Evolutionary conservation across 2,888 invertebrate genomes (phyloP).

Genomic region (Antheraea yamamai): DNA sequence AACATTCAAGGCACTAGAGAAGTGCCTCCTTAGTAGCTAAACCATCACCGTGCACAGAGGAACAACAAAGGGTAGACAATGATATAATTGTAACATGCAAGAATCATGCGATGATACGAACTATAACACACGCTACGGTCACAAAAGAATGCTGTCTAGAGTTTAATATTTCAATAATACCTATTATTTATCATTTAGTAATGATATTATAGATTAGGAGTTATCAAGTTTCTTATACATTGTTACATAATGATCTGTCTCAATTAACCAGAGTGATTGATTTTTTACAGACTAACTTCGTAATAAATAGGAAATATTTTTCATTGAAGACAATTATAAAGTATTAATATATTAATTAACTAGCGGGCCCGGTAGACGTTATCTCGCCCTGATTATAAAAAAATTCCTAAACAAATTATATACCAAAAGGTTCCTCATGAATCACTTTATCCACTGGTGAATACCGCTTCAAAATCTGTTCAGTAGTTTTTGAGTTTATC

Average conservation of each 20-base stretch:
- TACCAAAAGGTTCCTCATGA: too few species aligned
- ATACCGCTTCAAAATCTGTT: too few species aligned
- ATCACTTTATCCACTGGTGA: too few species aligned
- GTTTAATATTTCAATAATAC: neutral
- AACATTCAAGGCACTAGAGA: conserved; percentile 3
- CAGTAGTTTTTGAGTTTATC: too few species aligned
- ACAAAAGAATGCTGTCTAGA: neutral
- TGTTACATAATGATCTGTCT: neutral
- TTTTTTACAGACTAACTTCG: neutral
- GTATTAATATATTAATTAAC: neutral
- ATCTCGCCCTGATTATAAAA: too few species aligned
- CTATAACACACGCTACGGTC: neutral
- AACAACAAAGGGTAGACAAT: neutral
- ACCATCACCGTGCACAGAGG: conserved; percentile 20
- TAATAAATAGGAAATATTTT: too few species aligned
- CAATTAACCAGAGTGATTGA: neutral
- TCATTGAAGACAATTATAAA: too few species aligned
- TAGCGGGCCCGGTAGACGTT: too few species aligned
- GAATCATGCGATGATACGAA: conserved; percentile 14
- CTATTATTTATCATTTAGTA: neutral
- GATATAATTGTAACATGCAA: neutral
- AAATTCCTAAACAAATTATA: too few species aligned
- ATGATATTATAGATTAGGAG: neutral
- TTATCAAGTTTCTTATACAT: neutral
- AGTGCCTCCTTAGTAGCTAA: conserved; percentile 10